Evolutionary conservation across 2,888 invertebrate genomes (phyloP), one percentile per base, ranked within the genome.

Genomic region (Drosophila meridiana): DNA sequence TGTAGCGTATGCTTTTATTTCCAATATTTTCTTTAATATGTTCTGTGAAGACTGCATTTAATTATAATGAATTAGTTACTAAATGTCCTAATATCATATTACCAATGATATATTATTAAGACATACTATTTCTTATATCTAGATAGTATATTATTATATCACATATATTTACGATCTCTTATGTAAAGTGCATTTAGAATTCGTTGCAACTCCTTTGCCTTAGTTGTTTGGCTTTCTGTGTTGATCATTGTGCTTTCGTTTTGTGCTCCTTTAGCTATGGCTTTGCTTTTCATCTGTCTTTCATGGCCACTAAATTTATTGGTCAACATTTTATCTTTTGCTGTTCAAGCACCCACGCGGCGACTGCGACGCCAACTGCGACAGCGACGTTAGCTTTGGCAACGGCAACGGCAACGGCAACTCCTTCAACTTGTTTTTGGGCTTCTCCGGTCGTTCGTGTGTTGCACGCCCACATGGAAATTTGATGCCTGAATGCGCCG

Each of bases 301-400:
- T 80, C 86, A 86, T 83, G 83, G 88, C 80, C 86, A 86, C 71
- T 72, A 76, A 86, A 86, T 86, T 86, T 86, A 88, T 86, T 86
- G 86, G 84, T 74, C 85, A 86, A 86, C 85, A 83, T 88, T 82
- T 83, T 80, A 85, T 79, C 77, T 85, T 53, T 70, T 67, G 69
- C 75, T 61, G 69, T 64, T 42, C 66, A 60, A 61, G 70, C 82
- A 74, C 79, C 80, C 70, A 80, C 80, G 81, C 73, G 66, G 71
- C 57, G 57, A 34, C 57, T 8, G 43, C 57, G 43, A n/a, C 50
- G 48, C n/a, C 14, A 30, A 8, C 48, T 30, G 11, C 67, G 36
- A 43, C 72, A 28, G 40, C 48, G 50, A 26, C 38, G 53, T 26
- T 14, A 14, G 14, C 26, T 57, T 57, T 53, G 60, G 56, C 71